These are phyloP conservation scores for Psilanteris sp. DNA, from an alignment of 1,140 invertebrate species.

Conservation along the genomic window DNA sequence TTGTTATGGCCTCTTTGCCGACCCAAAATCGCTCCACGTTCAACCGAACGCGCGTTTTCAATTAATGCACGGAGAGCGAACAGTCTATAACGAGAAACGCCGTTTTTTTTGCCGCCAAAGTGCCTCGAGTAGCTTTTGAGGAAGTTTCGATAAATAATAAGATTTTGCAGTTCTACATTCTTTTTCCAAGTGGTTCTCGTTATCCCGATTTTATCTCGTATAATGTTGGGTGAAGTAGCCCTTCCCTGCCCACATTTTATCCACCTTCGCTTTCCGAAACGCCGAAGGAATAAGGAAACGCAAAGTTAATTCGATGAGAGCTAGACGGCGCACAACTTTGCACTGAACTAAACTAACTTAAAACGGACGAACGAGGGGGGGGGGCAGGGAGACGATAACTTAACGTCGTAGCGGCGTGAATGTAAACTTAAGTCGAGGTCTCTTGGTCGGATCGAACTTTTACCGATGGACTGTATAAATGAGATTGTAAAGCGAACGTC, in stretches of 20 bases:
- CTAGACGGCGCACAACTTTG: constrained; percentile 64
- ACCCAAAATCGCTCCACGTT: constrained; percentile 1
- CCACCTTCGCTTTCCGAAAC: constrained; percentile 56
- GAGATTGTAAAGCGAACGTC: constrained; percentile 41
- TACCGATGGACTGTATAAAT: constrained; percentile 56
- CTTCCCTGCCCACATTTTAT: constrained; percentile 55
- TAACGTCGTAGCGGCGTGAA: constrained; percentile 59
- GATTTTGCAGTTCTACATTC: constrained; percentile 60
- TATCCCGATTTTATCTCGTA: constrained; percentile 65
- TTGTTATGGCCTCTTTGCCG: background rate
- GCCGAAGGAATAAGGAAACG: constrained; percentile 64
- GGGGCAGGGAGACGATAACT: constrained; percentile 54
- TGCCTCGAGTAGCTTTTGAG: constrained; percentile 51
- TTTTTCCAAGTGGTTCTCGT: constrained; percentile 64
- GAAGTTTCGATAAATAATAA: constrained; percentile 63
- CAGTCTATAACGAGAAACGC: constrained; percentile 37
- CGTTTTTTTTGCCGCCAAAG: constrained; percentile 56
- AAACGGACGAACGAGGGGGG: constrained; percentile 50
- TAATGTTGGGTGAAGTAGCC: constrained; percentile 61
- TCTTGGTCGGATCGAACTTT: constrained; percentile 53
- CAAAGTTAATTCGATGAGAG: constrained; percentile 66
- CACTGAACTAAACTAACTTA: constrained; percentile 66
- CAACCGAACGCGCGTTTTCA: constrained; percentile 25
- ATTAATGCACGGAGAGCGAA: constrained; percentile 27
- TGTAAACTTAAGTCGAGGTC: constrained; percentile 57